Percentiles rank a stretch among this genome's conserved stretches.
Conservation (phyloP, 2,888 invertebrate species). For the Epirrita christyi region DNA sequence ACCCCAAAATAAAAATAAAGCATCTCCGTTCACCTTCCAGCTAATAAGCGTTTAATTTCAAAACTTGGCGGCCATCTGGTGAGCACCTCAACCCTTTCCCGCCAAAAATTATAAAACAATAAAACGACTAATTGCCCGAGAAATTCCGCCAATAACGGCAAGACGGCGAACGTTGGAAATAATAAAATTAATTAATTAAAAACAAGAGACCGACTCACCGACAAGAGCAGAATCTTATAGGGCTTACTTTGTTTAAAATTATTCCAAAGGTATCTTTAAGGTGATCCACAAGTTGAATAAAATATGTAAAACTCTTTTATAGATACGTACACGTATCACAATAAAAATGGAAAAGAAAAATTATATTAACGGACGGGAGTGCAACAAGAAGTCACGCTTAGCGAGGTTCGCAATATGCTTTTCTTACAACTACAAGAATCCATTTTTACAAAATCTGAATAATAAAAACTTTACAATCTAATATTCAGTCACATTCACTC, state of each 20-base stretch:
- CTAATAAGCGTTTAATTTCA: constrained; percentile 58
- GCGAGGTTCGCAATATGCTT: too few relatives aligned
- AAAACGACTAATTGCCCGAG: constrained; percentile 83
- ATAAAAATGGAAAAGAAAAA: too few relatives aligned
- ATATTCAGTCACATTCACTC: too few relatives aligned
- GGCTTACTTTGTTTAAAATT: neutral
- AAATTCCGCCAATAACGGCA: constrained; percentile 81
- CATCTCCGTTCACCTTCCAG: constrained; percentile 42
- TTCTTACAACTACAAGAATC: too few relatives aligned
- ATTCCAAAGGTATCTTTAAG: neutral
- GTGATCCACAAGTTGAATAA: neutral
- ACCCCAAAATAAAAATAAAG: constrained; percentile 33
- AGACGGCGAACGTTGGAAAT: constrained; percentile 71
- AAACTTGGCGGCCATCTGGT: constrained; percentile 50
- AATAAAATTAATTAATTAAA: constrained; percentile 85
- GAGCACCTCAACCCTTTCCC: constrained; percentile 72
- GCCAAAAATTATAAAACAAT: constrained; percentile 83
- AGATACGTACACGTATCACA: too few relatives aligned
- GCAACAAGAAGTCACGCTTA: too few relatives aligned
- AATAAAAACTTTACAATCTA: too few relatives aligned
- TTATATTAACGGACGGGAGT: too few relatives aligned
- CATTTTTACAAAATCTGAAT: too few relatives aligned
- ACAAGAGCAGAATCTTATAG: neutral
- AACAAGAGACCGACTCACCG: constrained; percentile 57
- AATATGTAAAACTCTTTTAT: neutral